Base-by-base conservation (phyloP, 2,888 invertebrate species). In the Thymelicus lineola region DNA sequence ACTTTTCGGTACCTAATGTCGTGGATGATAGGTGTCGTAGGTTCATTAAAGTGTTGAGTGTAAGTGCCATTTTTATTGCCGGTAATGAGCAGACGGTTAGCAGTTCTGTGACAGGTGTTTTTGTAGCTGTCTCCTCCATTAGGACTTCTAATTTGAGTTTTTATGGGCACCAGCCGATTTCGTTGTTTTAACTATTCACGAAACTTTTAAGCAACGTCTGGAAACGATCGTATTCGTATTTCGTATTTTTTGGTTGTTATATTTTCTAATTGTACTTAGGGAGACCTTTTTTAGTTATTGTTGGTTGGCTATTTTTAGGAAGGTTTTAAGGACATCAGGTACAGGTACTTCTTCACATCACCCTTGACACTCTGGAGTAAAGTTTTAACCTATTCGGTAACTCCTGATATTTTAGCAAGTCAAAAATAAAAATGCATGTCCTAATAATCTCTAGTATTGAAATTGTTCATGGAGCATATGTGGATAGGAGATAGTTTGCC, bases 1-100 rank as follows among this genome's bases (percentile, higher is more conserved):
- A 72, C 71, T 75, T 75, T 69, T 20, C 65, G 70, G 46, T 72
- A 17, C 50, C 35, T 36, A 46, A 38, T 15, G 20, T 55, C 35
- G 45, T 20, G 53, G 12, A 17, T 20, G 46, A 63, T 69, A 48
- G 62, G 58, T 57, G 62, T 57, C 48, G n/a, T 38, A 42, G 35
- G 42, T 57, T 53, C 36, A 62, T 68, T 68, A 36, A 4, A 36
- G 20, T 20, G 35, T 36, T 62, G 46, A 48, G 57, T 62, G 61
- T 62, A 57, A 68, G 61, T 61, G 67, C 28, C 67, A 45, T 67
- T 67, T 67, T 67, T 60, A 55, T 35, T 55, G 53, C 42, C 28
- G 17, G 7, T 61, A 45, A 55, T 61, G 53, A 61, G 15, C 7
- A 48, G 50, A 38, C 38, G n/a, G 12, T 50, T 55, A 55, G 53